Evolutionary conservation across 2,113 vertebrate species (phyloP).

Genomic region (Centropristis striata): DNA sequence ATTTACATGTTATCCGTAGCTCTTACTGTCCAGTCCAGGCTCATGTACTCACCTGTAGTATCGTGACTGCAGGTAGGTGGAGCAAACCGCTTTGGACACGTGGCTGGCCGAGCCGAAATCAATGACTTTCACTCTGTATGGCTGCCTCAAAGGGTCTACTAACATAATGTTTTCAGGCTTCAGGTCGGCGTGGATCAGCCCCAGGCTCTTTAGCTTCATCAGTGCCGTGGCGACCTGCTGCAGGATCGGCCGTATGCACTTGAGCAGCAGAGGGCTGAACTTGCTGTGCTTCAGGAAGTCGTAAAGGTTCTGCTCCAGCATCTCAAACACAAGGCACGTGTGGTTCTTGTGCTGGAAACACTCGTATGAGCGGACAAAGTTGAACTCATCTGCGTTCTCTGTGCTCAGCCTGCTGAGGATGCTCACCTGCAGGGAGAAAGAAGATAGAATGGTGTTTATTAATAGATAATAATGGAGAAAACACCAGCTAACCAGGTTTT

Average conservation of each 20-base stretch:
- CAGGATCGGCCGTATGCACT: conserved; percentile 96
- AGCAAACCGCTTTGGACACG: conserved; percentile 97
- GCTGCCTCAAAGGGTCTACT: conserved; percentile 95
- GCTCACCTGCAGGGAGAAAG: conserved; percentile 88
- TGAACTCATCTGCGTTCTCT: conserved; percentile 97
- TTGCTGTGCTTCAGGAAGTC: conserved; percentile 99
- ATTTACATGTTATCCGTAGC: not conserved
- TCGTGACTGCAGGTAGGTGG: conserved; percentile 96
- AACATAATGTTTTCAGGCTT: conserved; percentile 99
- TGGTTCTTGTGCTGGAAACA: conserved; percentile 99
- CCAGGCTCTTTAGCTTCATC: conserved; percentile 97
- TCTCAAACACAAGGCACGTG: conserved; percentile 99
- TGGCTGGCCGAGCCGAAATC: conserved; percentile 98
- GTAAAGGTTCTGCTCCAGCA: conserved; percentile 99
- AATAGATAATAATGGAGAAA: not conserved
- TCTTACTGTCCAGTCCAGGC: not conserved
- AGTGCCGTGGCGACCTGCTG: conserved; percentile 97
- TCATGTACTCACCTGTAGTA: conserved; percentile 91
- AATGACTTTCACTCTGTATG: conserved; percentile 97
- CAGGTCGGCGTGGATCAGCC: conserved; percentile 96
- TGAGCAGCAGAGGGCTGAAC: conserved; percentile 96
- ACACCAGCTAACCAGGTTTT: not conserved
- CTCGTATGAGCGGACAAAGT: conserved; percentile 98
- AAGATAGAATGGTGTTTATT: not conserved
- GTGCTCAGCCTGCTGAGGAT: conserved; percentile 97